Conservation (phyloP, 53 echinoderm and acorn worm species). For the Luidia sarsii region DNA sequence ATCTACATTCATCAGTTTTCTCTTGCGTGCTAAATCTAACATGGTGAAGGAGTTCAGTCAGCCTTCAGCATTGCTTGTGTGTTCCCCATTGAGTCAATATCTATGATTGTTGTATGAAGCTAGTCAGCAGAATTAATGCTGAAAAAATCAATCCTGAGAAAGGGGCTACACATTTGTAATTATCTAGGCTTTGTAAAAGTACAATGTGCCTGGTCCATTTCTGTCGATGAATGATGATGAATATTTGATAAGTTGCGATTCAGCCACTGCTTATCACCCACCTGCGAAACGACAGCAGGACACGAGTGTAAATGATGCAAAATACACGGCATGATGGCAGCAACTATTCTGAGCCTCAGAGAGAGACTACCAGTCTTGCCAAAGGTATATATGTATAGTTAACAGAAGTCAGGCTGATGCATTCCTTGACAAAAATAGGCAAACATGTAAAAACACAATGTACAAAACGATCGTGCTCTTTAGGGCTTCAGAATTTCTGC, state of each 20-base stretch:
- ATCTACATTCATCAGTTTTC: too few species aligned
- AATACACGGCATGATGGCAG: background rate
- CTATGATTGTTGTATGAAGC: too few species aligned
- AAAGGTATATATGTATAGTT: too few species aligned
- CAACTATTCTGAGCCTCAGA: background rate
- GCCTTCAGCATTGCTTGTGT: too few species aligned
- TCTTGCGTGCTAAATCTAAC: too few species aligned
- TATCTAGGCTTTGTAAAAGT: background rate
- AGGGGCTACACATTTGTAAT: background rate
- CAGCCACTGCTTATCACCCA: background rate
- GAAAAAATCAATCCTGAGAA: background rate
- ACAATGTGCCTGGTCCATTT: conserved; percentile 4
- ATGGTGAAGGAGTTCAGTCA: too few species aligned
- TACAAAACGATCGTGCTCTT: too few species aligned
- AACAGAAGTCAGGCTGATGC: too few species aligned
- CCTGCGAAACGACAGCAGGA: background rate
- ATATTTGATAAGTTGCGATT: background rate
- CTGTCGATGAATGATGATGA: background rate
- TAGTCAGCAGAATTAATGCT: background rate
- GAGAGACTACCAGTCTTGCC: background rate
- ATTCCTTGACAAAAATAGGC: too few species aligned
- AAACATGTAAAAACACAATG: too few species aligned
- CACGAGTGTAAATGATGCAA: background rate
- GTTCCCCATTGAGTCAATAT: too few species aligned
- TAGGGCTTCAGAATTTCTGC: too few species aligned